These are phyloP conservation scores for Aelia acuminata DNA, from an alignment of 2,888 invertebrate species.

Conservation along the genomic window DNA sequence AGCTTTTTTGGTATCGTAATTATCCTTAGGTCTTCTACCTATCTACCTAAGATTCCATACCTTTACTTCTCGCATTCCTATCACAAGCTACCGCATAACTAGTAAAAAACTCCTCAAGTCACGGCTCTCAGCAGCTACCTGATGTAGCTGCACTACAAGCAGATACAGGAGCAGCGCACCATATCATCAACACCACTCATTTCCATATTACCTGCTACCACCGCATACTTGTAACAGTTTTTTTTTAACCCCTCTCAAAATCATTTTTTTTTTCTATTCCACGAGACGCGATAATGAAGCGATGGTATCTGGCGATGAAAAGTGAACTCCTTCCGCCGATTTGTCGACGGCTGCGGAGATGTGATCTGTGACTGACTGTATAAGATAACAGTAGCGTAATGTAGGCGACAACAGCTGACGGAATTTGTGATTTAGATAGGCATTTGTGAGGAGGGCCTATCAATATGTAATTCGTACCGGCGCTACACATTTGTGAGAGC, in stretches of 20 bases:
- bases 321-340: constrained; percentile 42
- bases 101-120: constrained; percentile 13
- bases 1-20: too few species aligned
- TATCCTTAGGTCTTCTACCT: too few species aligned
- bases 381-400: constrained; percentile 21
- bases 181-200: constrained; percentile 18
- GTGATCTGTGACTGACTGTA: constrained; percentile 36
- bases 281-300: constrained; percentile 33
- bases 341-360: constrained; percentile 27
- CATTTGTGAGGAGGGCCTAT: not conserved
- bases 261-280: not conserved
- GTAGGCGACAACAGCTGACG: constrained; percentile 45
- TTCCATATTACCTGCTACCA: constrained; percentile 48
- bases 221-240: constrained; percentile 36
- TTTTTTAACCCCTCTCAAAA: not conserved
- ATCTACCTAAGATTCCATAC: not conserved
- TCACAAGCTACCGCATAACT: not conserved
- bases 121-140: not conserved
- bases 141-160: not conserved
- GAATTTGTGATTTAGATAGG: constrained; percentile 42
- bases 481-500: constrained; percentile 30
- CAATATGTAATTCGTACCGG: constrained; percentile 35
- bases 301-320: constrained; percentile 44
- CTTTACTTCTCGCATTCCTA: not conserved
- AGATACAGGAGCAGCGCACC: not conserved